A percentile compares a stretch with the other conserved stretches of the same genome.
phyloP scores from a whole-genome alignment of 2,113 vertebrate species.

The Danionella cerebrum region DNA sequence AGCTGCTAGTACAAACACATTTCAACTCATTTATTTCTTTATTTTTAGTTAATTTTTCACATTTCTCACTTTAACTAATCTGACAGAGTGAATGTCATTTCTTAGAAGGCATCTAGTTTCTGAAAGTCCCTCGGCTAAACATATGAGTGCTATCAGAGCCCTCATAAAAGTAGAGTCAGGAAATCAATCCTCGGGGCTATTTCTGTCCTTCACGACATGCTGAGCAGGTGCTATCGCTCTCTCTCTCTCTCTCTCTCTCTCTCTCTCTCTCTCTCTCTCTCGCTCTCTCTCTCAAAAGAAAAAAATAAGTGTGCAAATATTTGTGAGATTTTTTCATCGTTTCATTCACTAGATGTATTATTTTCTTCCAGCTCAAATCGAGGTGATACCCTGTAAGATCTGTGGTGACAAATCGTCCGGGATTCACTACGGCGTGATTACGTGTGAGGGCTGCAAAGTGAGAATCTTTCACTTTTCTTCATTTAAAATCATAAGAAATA shows the following conservation, averaged over 20 bases:
- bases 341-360: not conserved
- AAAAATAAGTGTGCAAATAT: not conserved
- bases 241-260: not conserved
- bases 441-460: constrained; percentile 74
- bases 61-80: no score
- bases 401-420: constrained; percentile 90
- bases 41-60: no score
- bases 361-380: constrained; percentile 77
- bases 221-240: not conserved
- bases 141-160: not conserved
- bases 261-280: not conserved
- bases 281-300: no score
- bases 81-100: no score
- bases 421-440: constrained; percentile 90
- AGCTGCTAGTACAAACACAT: no score
- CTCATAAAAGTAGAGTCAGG: not conserved
- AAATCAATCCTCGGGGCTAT: constrained; percentile 5
- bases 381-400: constrained; percentile 91
- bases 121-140: not conserved
- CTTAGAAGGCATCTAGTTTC: not conserved
- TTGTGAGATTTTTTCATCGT: not conserved
- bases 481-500: constrained; percentile 25
- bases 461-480: constrained; percentile 10
- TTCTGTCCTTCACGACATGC: not conserved
- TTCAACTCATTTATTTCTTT: no score